Evolutionary conservation across 1,140 invertebrate genomes (phyloP).

Genomic region (Phenacoccus solenopsis): DNA sequence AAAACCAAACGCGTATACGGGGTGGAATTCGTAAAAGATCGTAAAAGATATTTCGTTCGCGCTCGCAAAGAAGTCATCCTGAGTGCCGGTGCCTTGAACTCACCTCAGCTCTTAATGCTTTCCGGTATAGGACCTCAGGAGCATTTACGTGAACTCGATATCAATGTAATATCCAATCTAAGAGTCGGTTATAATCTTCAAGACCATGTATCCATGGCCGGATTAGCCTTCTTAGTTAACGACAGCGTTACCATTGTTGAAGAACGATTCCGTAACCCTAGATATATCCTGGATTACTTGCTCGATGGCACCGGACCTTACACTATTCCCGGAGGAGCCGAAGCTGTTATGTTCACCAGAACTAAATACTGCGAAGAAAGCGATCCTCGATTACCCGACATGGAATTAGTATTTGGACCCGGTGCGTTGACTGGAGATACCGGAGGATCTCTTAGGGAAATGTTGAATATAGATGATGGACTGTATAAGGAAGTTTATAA

Average conservation of each 20-base stretch:
- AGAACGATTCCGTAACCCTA: conserved; percentile 47
- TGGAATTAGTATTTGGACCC: conserved; percentile 63
- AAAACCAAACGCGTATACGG: conserved; percentile 44
- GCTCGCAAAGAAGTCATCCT: conserved; percentile 51
- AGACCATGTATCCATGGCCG: conserved; percentile 52
- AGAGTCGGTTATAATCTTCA: conserved; percentile 35
- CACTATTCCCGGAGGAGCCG: conserved; percentile 35
- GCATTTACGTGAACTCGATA: conserved; percentile 51
- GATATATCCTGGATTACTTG: conserved; percentile 41
- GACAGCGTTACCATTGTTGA: conserved; percentile 41
- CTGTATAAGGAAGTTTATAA: conserved; percentile 26
- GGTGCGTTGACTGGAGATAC: conserved; percentile 59
- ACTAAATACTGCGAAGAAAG: conserved; percentile 36
- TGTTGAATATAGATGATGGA: conserved; percentile 30
- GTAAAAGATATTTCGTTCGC: conserved; percentile 34
- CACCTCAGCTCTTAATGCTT: conserved; percentile 54
- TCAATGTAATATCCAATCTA: conserved; percentile 48
- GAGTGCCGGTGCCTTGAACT: conserved; percentile 51
- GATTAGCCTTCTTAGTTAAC: conserved; percentile 37
- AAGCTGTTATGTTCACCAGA: conserved; percentile 33
- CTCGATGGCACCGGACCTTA: conserved; percentile 31
- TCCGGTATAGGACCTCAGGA: conserved; percentile 58
- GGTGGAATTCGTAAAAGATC: conserved; percentile 47
- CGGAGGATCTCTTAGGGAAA: conserved; percentile 46
- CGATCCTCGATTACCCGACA: conserved; percentile 43